Percentiles rank a stretch among this genome's conserved stretches.
These are phyloP conservation scores for Sphinx pinastri DNA, from an alignment of 2,888 invertebrate species.

Conservation along the genomic window DNA sequence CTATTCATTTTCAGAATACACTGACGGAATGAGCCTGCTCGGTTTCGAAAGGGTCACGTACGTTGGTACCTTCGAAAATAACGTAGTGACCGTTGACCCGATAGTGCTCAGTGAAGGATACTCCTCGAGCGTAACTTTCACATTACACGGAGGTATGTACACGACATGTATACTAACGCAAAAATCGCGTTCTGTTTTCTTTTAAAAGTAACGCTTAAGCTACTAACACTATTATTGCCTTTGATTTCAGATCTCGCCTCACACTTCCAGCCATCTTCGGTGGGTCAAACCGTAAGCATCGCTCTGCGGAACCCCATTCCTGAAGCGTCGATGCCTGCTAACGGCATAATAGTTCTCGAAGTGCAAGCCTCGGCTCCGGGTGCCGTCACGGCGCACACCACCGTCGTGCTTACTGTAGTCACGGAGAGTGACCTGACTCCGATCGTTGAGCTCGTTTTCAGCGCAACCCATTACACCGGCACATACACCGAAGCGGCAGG, in stretches of 20 bases:
- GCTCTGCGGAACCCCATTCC: neutral
- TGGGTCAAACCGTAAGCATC: neutral
- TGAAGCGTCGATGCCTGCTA: neutral
- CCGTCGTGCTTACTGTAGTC: neutral
- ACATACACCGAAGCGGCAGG: conserved; percentile 33
- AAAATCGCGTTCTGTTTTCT: no score
- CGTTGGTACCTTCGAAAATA: neutral
- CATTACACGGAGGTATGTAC: neutral
- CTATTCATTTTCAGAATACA: neutral
- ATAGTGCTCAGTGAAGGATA: neutral
- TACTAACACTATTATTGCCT: neutral
- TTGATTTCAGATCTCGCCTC: neutral
- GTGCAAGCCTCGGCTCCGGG: neutral
- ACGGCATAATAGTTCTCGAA: neutral
- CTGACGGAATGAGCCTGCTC: neutral
- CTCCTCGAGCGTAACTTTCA: neutral
- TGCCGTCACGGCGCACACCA: conserved; percentile 6
- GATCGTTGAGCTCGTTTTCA: conserved; percentile 32
- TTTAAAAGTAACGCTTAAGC: no score
- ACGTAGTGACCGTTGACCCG: neutral
- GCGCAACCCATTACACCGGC: conserved; percentile 41
- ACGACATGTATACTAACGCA: neutral
- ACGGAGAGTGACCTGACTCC: neutral
- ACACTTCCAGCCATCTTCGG: neutral
- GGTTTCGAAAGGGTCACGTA: neutral